These are phyloP conservation scores for Zaprionus tsacasi DNA, from an alignment of 1,140 invertebrate genomes.

Conservation along the genomic window DNA sequence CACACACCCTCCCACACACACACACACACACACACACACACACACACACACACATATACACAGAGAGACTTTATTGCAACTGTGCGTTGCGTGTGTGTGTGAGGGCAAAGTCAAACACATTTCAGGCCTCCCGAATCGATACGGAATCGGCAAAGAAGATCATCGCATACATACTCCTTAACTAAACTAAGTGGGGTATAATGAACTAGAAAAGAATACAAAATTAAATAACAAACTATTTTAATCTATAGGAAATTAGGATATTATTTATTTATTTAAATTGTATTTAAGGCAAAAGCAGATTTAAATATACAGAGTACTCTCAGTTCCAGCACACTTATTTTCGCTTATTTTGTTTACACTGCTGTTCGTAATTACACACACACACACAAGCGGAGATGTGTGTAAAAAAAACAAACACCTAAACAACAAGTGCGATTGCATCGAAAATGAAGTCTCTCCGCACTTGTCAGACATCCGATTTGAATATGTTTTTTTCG, in stretches of 20 bases:
- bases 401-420: conserved; percentile 18
- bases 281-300: no score
- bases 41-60: background rate
- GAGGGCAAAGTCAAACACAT: conserved; percentile 8
- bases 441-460: conserved; percentile 57
- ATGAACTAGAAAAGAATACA: no score
- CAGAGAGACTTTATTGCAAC: conserved; percentile 16
- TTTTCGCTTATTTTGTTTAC: conserved; percentile 16
- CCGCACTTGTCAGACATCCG: conserved; percentile 46
- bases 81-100: background rate
- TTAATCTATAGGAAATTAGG: no score
- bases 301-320: background rate
- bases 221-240: no score
- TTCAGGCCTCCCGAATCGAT: conserved; percentile 11
- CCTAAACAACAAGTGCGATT: conserved; percentile 26
- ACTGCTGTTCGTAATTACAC: conserved; percentile 45
- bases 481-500: conserved; percentile 65
- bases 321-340: background rate
- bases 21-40: background rate
- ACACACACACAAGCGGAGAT: conserved; percentile 26
- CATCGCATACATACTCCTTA: background rate
- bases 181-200: background rate
- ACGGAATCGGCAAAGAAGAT: conserved; percentile 4
- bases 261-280: no score
- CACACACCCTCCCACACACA: background rate